Percentiles rank a stretch among this genome's conserved stretches.
Evolutionary conservation across 1,140 invertebrate species (phyloP).

Genomic region (Lineus longissimus): DNA sequence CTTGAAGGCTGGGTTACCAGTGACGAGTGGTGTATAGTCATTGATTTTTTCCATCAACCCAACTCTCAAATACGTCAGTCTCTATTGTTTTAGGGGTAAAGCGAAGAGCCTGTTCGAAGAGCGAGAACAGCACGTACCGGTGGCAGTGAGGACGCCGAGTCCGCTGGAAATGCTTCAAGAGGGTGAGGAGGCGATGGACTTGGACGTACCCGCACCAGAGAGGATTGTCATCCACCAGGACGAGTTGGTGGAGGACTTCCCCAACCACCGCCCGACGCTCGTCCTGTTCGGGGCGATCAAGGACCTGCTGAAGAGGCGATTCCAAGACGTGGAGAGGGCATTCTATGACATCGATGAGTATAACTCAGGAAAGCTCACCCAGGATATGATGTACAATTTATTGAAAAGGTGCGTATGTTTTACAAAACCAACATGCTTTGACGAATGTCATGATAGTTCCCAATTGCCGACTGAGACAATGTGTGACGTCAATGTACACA

Average conservation of each 20-base stretch:
- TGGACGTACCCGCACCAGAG: neutral
- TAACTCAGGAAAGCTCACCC: constrained; percentile 44
- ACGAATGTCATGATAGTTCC: too few relatives aligned
- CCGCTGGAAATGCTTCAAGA: neutral
- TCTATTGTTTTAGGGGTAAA: constrained; percentile 37
- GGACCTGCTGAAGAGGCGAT: constrained; percentile 37
- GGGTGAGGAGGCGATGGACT: neutral
- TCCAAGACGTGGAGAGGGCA: constrained; percentile 41
- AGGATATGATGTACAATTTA: constrained; percentile 49
- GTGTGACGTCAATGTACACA: too few relatives aligned
- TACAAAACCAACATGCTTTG: constrained; percentile 1
- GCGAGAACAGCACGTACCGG: constrained; percentile 12
- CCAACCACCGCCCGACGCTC: constrained; percentile 21
- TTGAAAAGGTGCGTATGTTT: constrained; percentile 42
- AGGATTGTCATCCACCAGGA: neutral
- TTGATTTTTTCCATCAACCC: neutral
- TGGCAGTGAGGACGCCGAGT: constrained; percentile 8
- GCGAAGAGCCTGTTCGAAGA: constrained; percentile 38
- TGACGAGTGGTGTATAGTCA: too few relatives aligned
- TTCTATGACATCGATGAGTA: constrained; percentile 47
- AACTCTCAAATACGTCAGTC: too few relatives aligned
- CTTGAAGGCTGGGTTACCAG: too few relatives aligned
- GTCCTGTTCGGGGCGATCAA: constrained; percentile 46
- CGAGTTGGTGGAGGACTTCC: constrained; percentile 20
- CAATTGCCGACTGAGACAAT: too few relatives aligned